Conservation (phyloP, 2,888 invertebrate genomes). For the Acleris emargana region DNA sequence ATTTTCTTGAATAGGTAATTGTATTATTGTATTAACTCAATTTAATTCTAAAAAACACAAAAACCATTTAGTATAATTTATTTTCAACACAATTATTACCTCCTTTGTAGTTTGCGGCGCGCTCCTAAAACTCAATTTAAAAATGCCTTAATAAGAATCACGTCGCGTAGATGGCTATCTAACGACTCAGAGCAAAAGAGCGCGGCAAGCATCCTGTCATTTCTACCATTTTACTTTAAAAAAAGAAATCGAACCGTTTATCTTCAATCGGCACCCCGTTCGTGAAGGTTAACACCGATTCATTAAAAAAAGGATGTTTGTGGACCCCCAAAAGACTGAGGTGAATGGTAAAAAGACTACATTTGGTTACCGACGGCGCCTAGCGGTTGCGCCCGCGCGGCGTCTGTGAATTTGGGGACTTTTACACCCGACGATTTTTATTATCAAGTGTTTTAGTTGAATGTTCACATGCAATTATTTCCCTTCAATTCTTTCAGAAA, state of each 20-base stretch:
- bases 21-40: no score
- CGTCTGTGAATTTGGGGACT: slow-evolving; percentile 73
- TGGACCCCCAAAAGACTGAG: slow-evolving; percentile 82
- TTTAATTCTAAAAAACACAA: no score
- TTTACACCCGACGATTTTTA: slow-evolving; percentile 59
- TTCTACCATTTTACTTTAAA: slow-evolving; percentile 66
- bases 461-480: no score
- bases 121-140: slow-evolving; percentile 51
- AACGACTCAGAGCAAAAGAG: slow-evolving; percentile 57
- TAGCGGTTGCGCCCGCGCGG: slow-evolving; percentile 74
- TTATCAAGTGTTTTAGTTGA: neutral
- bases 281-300: slow-evolving; percentile 83
- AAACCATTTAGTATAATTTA: neutral
- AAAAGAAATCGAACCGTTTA: slow-evolving; percentile 66
- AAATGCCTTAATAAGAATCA: slow-evolving; percentile 54
- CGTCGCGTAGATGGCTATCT: slow-evolving; percentile 61
- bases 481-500: no score
- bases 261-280: slow-evolving; percentile 82
- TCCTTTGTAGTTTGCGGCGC: no score
- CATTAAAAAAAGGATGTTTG: slow-evolving; percentile 74
- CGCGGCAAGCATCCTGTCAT: slow-evolving; percentile 71
- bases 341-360: slow-evolving; percentile 69
- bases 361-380: slow-evolving; percentile 80
- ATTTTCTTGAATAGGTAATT: no score
- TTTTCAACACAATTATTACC: neutral